Base-by-base conservation (phyloP, 2,888 invertebrate species). In the Alcis repandata region DNA sequence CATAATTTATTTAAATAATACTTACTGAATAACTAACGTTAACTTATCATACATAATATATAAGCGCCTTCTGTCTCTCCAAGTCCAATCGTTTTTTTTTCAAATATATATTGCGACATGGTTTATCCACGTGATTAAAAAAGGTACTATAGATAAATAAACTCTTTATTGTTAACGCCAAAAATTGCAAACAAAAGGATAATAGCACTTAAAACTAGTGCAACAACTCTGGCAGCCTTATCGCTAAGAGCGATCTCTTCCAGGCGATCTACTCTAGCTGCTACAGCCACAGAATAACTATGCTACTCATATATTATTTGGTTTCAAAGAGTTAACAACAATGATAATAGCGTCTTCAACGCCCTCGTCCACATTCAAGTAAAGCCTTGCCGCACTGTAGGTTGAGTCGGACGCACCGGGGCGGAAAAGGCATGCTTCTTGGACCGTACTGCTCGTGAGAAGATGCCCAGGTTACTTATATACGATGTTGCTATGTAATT, bases 381-480 rank as follows among this genome's bases (percentile, higher is more conserved):
- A 38, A 1, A 46, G 38, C n/a, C 75, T 77, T 83, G 80, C 79
- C 80, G 83, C 74, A 84, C 70, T 74, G 66, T 80, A 80, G 73
- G 74, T 75, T 72, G 78, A 72, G 78, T 73, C 68, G 59, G 69
- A 54, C 61, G 66, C 89, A 86, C 45, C 80, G 79, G 80, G 74
- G 83, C 86, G 86, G 83, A 85, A 86, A 86, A 85, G 82, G 79
- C 86, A 78, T 85, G 83, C 71, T 77, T 82, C 84, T 76, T 86
- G 79, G 78, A 87, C 82, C 86, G 80, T 84, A 75, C 79, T 83
- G 73, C 68, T 81, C 88, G 88, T 90, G 90, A 79, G 88, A 89
- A 88, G 59, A 57, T 56, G 69, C 80, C 79, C 71, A 81, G 41
- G 52, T 63, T 33, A 58, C 19, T 36, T 40, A 27, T 19, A 15